These are phyloP conservation scores for Eupeodes luniger DNA, from an alignment of 2,888 invertebrate species.

Conservation along the genomic window DNA sequence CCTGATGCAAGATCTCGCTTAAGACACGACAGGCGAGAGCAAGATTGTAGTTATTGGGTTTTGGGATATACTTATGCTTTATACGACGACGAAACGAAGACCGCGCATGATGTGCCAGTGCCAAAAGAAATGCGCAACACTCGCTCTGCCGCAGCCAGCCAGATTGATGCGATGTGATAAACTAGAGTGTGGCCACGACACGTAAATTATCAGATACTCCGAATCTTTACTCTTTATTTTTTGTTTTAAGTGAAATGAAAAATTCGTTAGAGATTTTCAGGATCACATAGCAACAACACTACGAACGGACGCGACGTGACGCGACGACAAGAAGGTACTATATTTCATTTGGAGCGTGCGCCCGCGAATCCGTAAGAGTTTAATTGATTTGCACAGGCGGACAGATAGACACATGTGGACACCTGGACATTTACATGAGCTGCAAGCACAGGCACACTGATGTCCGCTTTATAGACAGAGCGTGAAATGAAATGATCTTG, in stretches of 20 bases:
- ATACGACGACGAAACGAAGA: not conserved
- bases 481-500: slow-evolving; percentile 52
- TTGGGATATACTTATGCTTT: not conserved
- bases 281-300: slow-evolving; percentile 2
- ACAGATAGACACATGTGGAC: slow-evolving; percentile 47
- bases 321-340: not conserved
- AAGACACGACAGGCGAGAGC: slow-evolving; percentile 47
- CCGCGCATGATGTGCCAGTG: slow-evolving; percentile 5
- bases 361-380: slow-evolving; percentile 26
- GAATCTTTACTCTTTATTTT: not conserved
- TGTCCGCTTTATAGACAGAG: slow-evolving; percentile 26
- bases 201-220: slow-evolving; percentile 61
- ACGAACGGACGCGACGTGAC: no score
- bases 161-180: slow-evolving; percentile 69
- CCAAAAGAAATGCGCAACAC: slow-evolving; percentile 34
- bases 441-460: not conserved
- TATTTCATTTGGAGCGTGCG: slow-evolving; percentile 21
- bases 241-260: slow-evolving; percentile 53
- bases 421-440: slow-evolving; percentile 38
- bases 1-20: not conserved
- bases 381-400: slow-evolving; percentile 65
- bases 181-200: slow-evolving; percentile 70
- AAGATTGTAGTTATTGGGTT: not conserved
- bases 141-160: slow-evolving; percentile 1
- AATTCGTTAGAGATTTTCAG: slow-evolving; percentile 45